Base-by-base conservation (phyloP, 2,797 vertebrate species). In the Parauchenoglanis ngamensis region DNA sequence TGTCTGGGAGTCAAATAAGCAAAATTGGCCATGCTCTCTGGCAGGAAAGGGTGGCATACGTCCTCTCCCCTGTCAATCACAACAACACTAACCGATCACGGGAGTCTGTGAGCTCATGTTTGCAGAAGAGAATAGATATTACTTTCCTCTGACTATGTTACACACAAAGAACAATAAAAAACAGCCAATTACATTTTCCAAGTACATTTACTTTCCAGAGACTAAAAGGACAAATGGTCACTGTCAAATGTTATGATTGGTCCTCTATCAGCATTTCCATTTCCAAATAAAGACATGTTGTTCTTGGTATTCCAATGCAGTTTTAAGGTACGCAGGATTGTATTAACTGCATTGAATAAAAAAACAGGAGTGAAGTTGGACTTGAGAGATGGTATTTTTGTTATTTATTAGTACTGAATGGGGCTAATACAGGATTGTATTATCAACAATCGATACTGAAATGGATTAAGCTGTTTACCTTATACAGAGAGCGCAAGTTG, bases 401-500 rank as follows among this genome's bases (percentile, higher is more conserved):
- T 19, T 35, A 35, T 70, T 10, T 72, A 11, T 75, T 52, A 12
- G 3, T 52, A 46, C 2, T 15, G 13, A 76, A 49, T 11, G 4
- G 0, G 23, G 25, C 11, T 4, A 83, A 25, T 63, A 35, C 8
- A n/a, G 28, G 56, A 46, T 52, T 40, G 2, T 31, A 21, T 78
- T 23, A 35, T 31, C 0, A 3, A 49, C 79, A 52, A 78, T 15
- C 23, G 1, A 56, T 25, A 86, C 11, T 46, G 13, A n/a, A 70
- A 56, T 61, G 3, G 1, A 88, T 54, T 78, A 23, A 44, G 56
- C 40, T 0, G 11, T 78, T 91, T 95, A 96, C 98, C 96, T 97
- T 88, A 92, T 95, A 98, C 52, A 99, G 95, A 0, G 96, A 91
- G 7, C 96, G 90, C 73, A 95, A 87, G 88, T 92, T 96, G 88